These are phyloP conservation scores for Sylvicola fuscatus DNA, from an alignment of 2,888 invertebrate genomes.

Conservation along the genomic window DNA sequence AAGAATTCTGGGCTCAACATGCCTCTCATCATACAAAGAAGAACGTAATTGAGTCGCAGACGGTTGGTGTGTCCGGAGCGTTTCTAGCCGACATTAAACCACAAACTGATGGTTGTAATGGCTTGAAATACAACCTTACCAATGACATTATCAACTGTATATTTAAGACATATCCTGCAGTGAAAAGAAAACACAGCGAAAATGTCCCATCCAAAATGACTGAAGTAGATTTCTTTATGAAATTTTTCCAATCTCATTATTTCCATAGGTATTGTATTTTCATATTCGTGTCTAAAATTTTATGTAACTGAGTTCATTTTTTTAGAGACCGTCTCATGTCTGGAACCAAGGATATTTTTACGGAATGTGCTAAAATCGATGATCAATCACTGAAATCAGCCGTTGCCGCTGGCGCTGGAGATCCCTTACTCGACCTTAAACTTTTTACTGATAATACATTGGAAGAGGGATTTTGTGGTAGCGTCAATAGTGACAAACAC, in stretches of 20 bases:
- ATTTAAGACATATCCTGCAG: conserved; percentile 98
- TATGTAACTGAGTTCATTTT: neutral
- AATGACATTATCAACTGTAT: conserved; percentile 94
- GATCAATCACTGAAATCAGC: conserved; percentile 63
- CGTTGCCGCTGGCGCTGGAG: conserved; percentile 54
- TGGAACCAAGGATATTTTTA: conserved; percentile 86
- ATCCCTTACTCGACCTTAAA: conserved; percentile 69
- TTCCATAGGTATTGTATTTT: conserved; percentile 54
- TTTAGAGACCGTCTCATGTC: conserved; percentile 56
- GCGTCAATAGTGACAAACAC: conserved; percentile 20
- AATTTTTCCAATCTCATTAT: conserved; percentile 99
- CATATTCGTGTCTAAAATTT: neutral
- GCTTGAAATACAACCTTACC: conserved; percentile 91
- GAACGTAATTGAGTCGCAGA: conserved; percentile 54
- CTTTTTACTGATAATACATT: conserved; percentile 47
- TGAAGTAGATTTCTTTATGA: conserved; percentile 97
- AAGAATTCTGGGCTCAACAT: conserved; percentile 95
- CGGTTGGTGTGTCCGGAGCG: conserved; percentile 62
- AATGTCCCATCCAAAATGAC: conserved; percentile 89
- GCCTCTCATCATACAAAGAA: conserved; percentile 56
- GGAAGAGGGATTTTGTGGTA: conserved; percentile 42
- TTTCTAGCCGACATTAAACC: conserved; percentile 89
- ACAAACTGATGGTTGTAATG: conserved; percentile 91
- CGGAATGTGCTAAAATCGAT: conserved; percentile 93
- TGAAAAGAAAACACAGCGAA: conserved; percentile 88